Base-by-base conservation (phyloP, 2,888 invertebrate genomes). In the Tachina fera region DNA sequence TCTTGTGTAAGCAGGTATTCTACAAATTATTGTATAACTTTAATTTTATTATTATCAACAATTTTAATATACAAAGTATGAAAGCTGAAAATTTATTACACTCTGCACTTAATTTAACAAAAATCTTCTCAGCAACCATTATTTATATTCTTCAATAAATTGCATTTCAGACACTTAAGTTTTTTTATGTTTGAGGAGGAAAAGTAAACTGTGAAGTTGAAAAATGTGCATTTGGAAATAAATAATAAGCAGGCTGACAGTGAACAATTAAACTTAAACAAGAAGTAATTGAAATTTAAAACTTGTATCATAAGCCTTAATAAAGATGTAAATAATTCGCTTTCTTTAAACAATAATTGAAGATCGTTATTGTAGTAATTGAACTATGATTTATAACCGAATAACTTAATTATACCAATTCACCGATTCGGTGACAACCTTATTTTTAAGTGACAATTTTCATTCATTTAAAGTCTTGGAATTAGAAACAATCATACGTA, bases 81-180 rank as follows among this genome's bases (percentile, higher is more conserved):
- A 41, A 60, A 47, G 76, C 47, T 58, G 39, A 49, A 83, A 68
- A 83, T 83, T 79, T 83, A 78, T 75, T 79, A 68, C 74, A 74
- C 39, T 79, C 47, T 68, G 74, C 63, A 83, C 78, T 75, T 83
- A 83, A 74, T 70, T 74, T 14, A 70, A 16, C 70, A 31, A 58
- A 47, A 56, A 47, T 49, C 56, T 53, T 41, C 51, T 19, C 60
- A 56, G 49, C 58, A 11, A 56, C 10, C 41, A 68, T 49, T 45
- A 58, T 41, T 67, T 61, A 74, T 61, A 22, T 61, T 68, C 22
- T 56, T 63, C 14, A 63, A 56, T 47, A 61, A 71, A 72, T 80
- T 49, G 63, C 45, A 22, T 72, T 65, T 41, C 14, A 68, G 67
- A 16, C 45, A 67, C 76, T 68, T 39, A 49, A 65, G 39, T 58